Evolutionary conservation across 2,113 vertebrate genomes (phyloP).

Genomic region (Symphodus melops): DNA sequence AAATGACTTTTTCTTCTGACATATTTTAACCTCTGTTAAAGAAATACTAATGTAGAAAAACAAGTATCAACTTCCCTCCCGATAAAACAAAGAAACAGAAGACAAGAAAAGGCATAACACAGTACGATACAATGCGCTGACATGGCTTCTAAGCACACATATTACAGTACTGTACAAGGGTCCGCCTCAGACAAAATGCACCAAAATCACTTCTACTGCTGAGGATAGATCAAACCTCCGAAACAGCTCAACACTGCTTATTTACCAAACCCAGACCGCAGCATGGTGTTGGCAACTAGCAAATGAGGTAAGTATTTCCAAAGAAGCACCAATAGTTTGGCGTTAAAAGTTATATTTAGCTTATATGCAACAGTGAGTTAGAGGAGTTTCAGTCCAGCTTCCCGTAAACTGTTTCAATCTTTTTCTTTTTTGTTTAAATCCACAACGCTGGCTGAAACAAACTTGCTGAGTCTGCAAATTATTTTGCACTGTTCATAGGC

Average conservation of each 20-base stretch:
- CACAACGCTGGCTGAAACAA: conserved; percentile 26
- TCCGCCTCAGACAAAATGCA: conserved; percentile 78
- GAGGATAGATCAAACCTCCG: conserved; percentile 65
- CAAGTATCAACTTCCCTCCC: conserved; percentile 61
- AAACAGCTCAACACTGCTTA: conserved; percentile 70
- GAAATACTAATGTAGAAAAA: conserved; percentile 78
- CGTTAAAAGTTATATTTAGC: conserved; percentile 59
- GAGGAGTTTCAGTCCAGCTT: conserved; percentile 50
- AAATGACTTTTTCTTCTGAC: conserved; percentile 74
- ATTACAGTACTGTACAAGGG: conserved; percentile 83
- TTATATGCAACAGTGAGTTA: conserved; percentile 61
- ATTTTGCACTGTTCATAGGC: conserved; percentile 32
- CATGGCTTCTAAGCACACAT: conserved; percentile 80
- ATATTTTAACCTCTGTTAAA: conserved; percentile 73
- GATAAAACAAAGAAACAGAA: conserved; percentile 49
- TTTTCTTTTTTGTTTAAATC: background rate
- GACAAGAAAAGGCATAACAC: conserved; percentile 70
- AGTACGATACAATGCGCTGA: conserved; percentile 78
- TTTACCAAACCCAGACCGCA: conserved; percentile 59
- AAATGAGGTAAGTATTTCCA: conserved; percentile 76
- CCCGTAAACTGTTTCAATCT: conserved; percentile 4
- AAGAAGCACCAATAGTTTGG: conserved; percentile 75
- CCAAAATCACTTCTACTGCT: conserved; percentile 66
- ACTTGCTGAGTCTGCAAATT: conserved; percentile 26
- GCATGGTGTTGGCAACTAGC: conserved; percentile 56